Base-by-base conservation (phyloP, 2,888 invertebrate genomes). In the Notodonta ziczac region DNA sequence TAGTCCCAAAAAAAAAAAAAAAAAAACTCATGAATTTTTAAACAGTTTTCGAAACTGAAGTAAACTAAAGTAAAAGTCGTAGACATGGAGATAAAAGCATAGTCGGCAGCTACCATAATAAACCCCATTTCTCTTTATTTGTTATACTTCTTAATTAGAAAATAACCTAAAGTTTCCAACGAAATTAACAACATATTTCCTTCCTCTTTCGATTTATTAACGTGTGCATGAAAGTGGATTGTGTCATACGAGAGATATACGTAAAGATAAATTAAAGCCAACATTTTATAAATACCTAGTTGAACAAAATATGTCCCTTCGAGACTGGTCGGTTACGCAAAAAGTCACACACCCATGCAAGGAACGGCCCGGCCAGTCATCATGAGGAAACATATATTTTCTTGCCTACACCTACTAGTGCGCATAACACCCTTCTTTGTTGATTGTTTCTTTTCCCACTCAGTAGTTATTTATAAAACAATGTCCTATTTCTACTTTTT, bases 301-400 rank as follows among this genome's bases (percentile, higher is more conserved):
- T 14, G 44, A 55, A 61, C 50, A 56, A 59, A 61, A 64, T 69
- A 63, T 65, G 56, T 69, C 57, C 71, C 63, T 72, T 70, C 52
- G 39, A 44, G 60, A 69, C 70, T 56, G 62, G 70, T 66, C 13
- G 59, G 56, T 77, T 75, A 74, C 75, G 72, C 65, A 76, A 70
- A 71, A 69, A 67, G 58, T 63, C 57, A 65, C 62, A 66, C 57
- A 24, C 42, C 70, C 66, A 55, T 66, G 69, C 14, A 65, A 63
- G 67, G 70, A 60, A 63, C 32, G 52, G 57, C 16, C 61, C 58
- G 46, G 63, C 16, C 61, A 57, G 46, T 61, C 35, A 13, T 65
- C 63, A 65, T 63, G 63, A 70, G 60, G 61, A 12, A 67, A 51
- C 40, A 56, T 60, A 44, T 61, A 66, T 65, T 72, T 71, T 66